These are phyloP conservation scores for Myiagra hebetior DNA, from an alignment of 2,113 vertebrate species.

Conservation along the genomic window DNA sequence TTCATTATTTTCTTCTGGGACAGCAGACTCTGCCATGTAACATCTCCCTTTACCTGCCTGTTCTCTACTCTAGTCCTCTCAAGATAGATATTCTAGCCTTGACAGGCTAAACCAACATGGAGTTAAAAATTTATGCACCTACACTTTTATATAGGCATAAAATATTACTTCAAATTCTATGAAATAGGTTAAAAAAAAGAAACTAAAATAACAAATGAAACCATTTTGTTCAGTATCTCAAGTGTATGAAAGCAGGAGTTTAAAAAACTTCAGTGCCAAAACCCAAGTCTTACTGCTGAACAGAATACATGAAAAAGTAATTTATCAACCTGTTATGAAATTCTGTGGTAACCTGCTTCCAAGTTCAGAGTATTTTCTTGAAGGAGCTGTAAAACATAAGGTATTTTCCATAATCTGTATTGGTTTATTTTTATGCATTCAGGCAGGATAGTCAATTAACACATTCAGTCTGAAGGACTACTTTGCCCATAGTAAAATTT, in stretches of 20 bases:
- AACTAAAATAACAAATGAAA: background rate
- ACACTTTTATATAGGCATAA: background rate
- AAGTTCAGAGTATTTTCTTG: slow-evolving; percentile 59
- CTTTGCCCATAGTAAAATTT: background rate
- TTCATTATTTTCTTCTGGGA: background rate
- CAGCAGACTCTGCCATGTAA: background rate
- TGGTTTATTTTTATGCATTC: slow-evolving; percentile 11
- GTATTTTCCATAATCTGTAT: slow-evolving; percentile 55
- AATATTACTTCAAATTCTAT: background rate
- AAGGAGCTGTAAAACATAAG: slow-evolving; percentile 65
- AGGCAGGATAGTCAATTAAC: background rate
- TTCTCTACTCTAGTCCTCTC: background rate
- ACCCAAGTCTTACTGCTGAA: background rate
- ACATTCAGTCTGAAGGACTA: background rate
- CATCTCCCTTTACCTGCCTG: background rate
- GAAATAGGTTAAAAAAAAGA: background rate
- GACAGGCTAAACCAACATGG: background rate
- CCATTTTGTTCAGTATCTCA: background rate
- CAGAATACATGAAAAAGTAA: slow-evolving; percentile 59
- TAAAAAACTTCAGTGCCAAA: background rate
- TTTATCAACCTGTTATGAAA: slow-evolving; percentile 64
- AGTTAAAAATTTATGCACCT: background rate
- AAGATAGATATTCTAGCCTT: background rate
- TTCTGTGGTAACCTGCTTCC: slow-evolving; percentile 60
- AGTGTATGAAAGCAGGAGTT: background rate